phyloP scores from a whole-genome alignment of 2,888 invertebrate species.

The Anthoptus insignis region DNA sequence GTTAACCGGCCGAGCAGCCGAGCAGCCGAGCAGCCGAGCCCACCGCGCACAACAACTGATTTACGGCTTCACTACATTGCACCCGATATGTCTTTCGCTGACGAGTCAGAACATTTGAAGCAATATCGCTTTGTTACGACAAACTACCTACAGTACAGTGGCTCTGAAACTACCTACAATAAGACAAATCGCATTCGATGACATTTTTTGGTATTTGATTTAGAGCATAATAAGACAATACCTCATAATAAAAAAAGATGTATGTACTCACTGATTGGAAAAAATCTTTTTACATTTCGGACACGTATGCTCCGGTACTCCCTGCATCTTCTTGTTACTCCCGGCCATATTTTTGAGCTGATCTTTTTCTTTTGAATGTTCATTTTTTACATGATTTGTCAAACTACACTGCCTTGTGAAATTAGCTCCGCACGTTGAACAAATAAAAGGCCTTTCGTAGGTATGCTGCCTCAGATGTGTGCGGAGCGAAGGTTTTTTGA shows the following conservation, averaged over 20 bases:
- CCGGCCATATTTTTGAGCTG: conserved; percentile 44
- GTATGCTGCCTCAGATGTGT: conserved; percentile 92
- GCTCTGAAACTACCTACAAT: no score
- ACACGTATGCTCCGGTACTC: conserved; percentile 42
- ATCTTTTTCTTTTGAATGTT: conserved; percentile 69
- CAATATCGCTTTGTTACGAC: no score
- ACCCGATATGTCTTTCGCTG: conserved; percentile 15
- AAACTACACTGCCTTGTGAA: conserved; percentile 90
- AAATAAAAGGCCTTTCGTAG: conserved; percentile 90
- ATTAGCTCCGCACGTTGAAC: conserved; percentile 87
- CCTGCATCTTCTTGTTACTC: no score
- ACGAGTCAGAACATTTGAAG: conserved; percentile 17
- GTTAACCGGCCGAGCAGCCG: conserved; percentile 44
- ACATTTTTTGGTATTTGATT: background rate
- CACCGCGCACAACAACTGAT: conserved; percentile 31
- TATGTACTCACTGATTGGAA: conserved; percentile 62
- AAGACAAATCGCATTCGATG: no score
- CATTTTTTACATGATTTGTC: conserved; percentile 86
- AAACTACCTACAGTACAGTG: no score
- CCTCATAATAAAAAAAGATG: background rate
- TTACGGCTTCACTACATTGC: conserved; percentile 28
- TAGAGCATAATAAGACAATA: background rate
- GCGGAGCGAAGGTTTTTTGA: conserved; percentile 89
- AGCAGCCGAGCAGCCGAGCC: no score
- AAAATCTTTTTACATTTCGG: conserved; percentile 62